These are phyloP conservation scores for Gymnopithys bicolor DNA, from an alignment of 2,797 vertebrate species.

Conservation along the genomic window DNA sequence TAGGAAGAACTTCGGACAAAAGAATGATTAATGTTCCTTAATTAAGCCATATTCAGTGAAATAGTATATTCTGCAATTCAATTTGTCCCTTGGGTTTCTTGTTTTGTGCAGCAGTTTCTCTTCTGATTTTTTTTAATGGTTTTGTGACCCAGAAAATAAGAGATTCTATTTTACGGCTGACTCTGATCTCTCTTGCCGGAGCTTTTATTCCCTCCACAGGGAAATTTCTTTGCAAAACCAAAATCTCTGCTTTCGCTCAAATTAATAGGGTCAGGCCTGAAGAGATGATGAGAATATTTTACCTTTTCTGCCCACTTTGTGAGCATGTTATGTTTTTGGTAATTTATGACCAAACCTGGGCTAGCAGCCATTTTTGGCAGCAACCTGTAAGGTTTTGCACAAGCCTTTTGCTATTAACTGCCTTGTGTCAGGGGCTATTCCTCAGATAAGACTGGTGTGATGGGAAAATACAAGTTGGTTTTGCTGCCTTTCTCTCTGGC, in stretches of 20 bases:
- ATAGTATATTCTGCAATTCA: not conserved
- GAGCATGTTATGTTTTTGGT: not conserved
- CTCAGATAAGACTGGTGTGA: not conserved
- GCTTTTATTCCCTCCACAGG: conserved; percentile 6
- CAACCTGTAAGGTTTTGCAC: not conserved
- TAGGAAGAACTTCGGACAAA: not conserved
- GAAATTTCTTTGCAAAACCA: conserved; percentile 19
- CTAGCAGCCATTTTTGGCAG: not conserved
- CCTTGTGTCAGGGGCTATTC: not conserved
- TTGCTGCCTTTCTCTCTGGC: not conserved
- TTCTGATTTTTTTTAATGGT: not conserved
- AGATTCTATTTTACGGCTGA: not conserved
- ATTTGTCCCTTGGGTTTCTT: not conserved
- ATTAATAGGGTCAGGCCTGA: conserved; percentile 18
- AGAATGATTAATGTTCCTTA: conserved; percentile 30
- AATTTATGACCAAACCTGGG: not conserved
- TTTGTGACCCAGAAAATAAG: conserved; percentile 64
- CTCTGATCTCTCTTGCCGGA: conserved; percentile 25
- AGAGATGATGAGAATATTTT: not conserved
- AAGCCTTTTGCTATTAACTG: not conserved
- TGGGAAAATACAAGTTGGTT: not conserved
- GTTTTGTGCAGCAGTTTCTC: conserved; percentile 5
- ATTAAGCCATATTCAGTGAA: conserved; percentile 24
- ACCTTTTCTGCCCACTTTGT: not conserved
- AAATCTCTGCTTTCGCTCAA: not conserved